Percentiles rank a stretch among this genome's conserved stretches.
Conservation (phyloP, 2,888 invertebrate genomes). For the Pterostichus niger region DNA sequence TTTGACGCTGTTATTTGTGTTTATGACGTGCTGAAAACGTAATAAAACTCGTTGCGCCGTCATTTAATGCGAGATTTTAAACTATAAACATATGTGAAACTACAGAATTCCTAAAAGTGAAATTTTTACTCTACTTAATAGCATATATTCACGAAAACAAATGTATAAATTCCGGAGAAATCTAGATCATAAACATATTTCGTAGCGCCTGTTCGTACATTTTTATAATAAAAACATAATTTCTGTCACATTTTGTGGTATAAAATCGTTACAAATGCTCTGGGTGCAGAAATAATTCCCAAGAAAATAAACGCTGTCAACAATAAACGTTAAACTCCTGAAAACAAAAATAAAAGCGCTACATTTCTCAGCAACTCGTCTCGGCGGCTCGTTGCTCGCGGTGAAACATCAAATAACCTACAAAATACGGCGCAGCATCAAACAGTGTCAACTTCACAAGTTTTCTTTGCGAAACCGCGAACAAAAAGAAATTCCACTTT, state of each 20-base stretch:
- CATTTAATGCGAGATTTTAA: conserved; percentile 20
- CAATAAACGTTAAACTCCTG: conserved; percentile 51
- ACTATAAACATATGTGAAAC: conserved; percentile 32
- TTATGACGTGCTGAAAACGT: conserved; percentile 43
- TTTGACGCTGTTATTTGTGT: conserved; percentile 53
- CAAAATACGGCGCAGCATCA: conserved; percentile 54
- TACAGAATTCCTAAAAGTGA: conserved; percentile 8
- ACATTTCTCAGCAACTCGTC: conserved; percentile 38
- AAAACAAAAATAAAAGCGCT: conserved; percentile 48
- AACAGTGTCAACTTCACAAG: conserved; percentile 58
- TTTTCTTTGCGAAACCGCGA: conserved; percentile 55
- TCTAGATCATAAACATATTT: no score
- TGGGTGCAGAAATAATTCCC: conserved; percentile 28
- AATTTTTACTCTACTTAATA: not conserved
- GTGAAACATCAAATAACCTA: conserved; percentile 57
- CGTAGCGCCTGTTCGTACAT: no score
- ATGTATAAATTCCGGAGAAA: no score
- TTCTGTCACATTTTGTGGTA: not conserved
- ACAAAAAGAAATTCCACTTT: conserved; percentile 51
- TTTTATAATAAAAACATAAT: conserved; percentile 4
- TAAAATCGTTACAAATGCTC: conserved; percentile 19
- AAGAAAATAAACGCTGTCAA: conserved; percentile 44
- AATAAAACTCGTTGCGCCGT: conserved; percentile 27
- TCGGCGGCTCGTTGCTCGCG: conserved; percentile 18
- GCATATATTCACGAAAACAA: no score